phyloP scores from a whole-genome alignment of 1,140 invertebrate genomes.

The Tetranychus urticae region DNA sequence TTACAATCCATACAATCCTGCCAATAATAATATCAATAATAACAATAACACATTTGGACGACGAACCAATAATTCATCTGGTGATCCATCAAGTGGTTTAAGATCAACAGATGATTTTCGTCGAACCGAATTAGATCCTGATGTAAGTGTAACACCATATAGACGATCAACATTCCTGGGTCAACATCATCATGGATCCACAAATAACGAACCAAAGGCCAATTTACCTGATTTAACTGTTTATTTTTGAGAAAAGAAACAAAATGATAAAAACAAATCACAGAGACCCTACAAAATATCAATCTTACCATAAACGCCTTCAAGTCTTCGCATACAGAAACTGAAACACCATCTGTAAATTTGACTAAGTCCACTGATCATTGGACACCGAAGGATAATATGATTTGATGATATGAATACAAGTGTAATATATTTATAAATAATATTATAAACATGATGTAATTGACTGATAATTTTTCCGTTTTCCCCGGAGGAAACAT shows the following conservation, averaged over 20 bases:
- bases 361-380: too few relatives aligned
- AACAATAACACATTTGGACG: background rate
- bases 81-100: conserved; percentile 11
- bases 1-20: background rate
- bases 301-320: too few relatives aligned
- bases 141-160: conserved; percentile 27
- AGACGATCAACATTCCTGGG: conserved; percentile 12
- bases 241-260: conserved; percentile 22
- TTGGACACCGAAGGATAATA: too few relatives aligned
- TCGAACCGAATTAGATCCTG: conserved; percentile 26
- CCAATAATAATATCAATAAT: background rate
- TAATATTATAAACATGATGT: too few relatives aligned
- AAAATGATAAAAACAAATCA: too few relatives aligned
- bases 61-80: background rate
- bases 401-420: too few relatives aligned
- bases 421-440: too few relatives aligned
- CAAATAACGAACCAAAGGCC: conserved; percentile 14
- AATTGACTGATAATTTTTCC: too few relatives aligned
- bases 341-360: too few relatives aligned
- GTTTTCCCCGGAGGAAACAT: too few relatives aligned
- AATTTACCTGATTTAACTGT: conserved; percentile 31
- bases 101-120: background rate
- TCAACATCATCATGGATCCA: background rate
- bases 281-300: too few relatives aligned
- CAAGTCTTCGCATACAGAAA: too few relatives aligned